Evolutionary conservation across 2,888 invertebrate genomes (phyloP).

Genomic region (Drosophila lutescens): DNA sequence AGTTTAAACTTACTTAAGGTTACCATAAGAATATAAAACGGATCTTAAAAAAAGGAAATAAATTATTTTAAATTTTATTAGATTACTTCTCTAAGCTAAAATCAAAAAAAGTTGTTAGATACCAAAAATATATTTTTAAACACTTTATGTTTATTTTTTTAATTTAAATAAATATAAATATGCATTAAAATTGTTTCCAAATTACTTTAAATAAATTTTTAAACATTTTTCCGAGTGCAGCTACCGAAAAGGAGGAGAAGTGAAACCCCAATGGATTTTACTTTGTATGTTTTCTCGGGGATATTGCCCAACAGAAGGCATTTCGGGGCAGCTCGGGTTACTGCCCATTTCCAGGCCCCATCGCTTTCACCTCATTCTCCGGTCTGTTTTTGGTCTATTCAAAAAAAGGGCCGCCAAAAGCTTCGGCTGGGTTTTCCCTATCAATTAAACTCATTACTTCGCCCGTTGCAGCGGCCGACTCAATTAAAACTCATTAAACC

Average conservation of each 20-base stretch:
- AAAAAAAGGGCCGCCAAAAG: slow-evolving; percentile 37
- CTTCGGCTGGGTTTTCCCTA: slow-evolving; percentile 46
- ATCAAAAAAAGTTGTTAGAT: too few relatives aligned
- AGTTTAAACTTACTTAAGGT: too few relatives aligned
- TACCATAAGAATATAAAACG: too few relatives aligned
- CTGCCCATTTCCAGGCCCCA: slow-evolving; percentile 35
- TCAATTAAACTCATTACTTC: slow-evolving; percentile 75
- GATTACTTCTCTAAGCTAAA: too few relatives aligned
- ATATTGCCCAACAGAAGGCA: slow-evolving; percentile 36
- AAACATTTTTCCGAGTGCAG: slow-evolving; percentile 12
- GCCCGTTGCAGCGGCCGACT: slow-evolving; percentile 37
- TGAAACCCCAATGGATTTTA: slow-evolving; percentile 29
- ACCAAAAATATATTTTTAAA: too few relatives aligned
- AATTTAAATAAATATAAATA: too few relatives aligned
- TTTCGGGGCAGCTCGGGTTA: slow-evolving; percentile 48
- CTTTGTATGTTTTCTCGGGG: slow-evolving; percentile 16
- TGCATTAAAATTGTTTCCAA: too few relatives aligned
- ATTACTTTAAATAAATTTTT: too few relatives aligned
- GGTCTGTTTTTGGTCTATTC: slow-evolving; percentile 44
- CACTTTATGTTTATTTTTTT: too few relatives aligned
- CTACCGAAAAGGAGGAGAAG: slow-evolving; percentile 10
- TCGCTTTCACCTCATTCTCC: slow-evolving; percentile 63
- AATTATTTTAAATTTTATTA: too few relatives aligned
- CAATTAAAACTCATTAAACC: slow-evolving; percentile 79
- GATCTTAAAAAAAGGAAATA: too few relatives aligned